Evolutionary conservation across 2,797 vertebrate species (phyloP).

Genomic region (Babyrousa celebensis): DNA sequence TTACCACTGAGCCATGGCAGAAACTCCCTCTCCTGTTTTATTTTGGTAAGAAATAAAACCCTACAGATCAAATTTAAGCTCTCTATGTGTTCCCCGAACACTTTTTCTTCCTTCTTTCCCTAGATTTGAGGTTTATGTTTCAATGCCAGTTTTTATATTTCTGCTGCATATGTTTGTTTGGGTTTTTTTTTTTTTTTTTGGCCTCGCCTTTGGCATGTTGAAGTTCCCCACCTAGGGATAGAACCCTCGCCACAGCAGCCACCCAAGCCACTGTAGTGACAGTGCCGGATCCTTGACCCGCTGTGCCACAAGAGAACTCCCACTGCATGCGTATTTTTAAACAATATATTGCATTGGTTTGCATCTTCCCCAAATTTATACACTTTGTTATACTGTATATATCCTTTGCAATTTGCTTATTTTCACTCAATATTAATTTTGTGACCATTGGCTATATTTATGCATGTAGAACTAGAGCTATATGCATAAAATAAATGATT

Average conservation of each 20-base stretch:
- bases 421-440: slow-evolving; percentile 31
- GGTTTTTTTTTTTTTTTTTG: too few species aligned
- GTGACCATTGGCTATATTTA: not conserved
- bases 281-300: too few species aligned
- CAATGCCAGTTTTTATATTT: not conserved
- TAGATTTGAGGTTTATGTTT: slow-evolving; percentile 29
- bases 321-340: not conserved
- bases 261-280: too few species aligned
- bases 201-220: too few species aligned
- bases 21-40: not conserved
- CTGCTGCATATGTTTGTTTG: not conserved
- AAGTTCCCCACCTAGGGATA: too few species aligned
- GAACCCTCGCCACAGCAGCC: too few species aligned
- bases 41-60: slow-evolving; percentile 4
- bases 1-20: not conserved
- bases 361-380: not conserved
- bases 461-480: not conserved
- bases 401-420: slow-evolving; percentile 3
- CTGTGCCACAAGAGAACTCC: too few species aligned
- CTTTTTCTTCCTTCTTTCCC: not conserved
- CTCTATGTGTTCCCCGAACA: not conserved
- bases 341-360: not conserved
- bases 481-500: not conserved
- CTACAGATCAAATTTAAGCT: not conserved
- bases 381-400: not conserved